Evolutionary conservation across 2,888 invertebrate genomes (phyloP), one percentile per base, ranked within the genome.

Genomic region (Chymomyza procnemis): DNA sequence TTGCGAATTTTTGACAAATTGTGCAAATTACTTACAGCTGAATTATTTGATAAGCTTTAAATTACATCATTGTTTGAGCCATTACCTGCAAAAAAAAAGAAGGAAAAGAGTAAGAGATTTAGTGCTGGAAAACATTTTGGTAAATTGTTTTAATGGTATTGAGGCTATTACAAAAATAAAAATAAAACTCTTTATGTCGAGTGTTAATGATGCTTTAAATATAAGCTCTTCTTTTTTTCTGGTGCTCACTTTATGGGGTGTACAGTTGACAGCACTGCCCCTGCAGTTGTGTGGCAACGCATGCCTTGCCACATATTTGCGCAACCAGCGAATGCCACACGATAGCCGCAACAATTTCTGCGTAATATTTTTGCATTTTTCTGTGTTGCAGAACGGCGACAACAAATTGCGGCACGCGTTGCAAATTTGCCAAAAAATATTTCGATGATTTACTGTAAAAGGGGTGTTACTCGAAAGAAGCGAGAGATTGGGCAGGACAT

Each of bases 41-140:
- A 70, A 70, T 70, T 67, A 65, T 61, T 74, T 66, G 14, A 52
- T 59, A 61, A 48, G 61, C 61, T 61, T 61, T 63, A 63, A 46
- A 60, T 30, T 9, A 30, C 34, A 56, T 50, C 41, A 52, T 54
- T 54, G 12, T 18, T 30, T n/a, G 56, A 61, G 65, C 52, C 63
- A 67, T 73, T 78, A 76, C 78, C 78, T 76, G 76, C 3, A 72
- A 76, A 64, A 30, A 69, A 76, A 64, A 21, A 71, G 55, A 61
- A 50, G 50, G 55, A 61, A 50, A 34, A 64, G 12, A 26, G 18
- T 56, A 60, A 65, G 52, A 55, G 6, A 26, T 19, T 72, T 59
- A 22, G 18, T 50, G 18, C 2, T 50, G 34, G 12, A 34, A 41
- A 26, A 8, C 8, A 8, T 6, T 6, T 26, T 26, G 4, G 26